Percentiles rank a stretch among this genome's conserved stretches.
Conservation (phyloP, 2,113 vertebrate genomes). For the Jaculus jaculus region DNA sequence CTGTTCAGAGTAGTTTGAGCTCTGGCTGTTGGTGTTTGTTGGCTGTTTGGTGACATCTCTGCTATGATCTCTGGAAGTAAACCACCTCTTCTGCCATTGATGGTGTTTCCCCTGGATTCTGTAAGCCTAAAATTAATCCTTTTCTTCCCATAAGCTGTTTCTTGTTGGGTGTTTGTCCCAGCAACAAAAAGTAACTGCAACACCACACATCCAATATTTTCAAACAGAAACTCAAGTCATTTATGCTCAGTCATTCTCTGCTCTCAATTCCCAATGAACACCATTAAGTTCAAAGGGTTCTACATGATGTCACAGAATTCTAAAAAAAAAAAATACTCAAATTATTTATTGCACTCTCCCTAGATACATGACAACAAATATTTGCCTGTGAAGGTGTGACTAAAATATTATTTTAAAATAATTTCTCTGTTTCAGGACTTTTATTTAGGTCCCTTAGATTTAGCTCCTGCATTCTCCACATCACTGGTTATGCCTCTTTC, state of each 20-base stretch:
- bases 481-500: not conserved
- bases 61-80: no score
- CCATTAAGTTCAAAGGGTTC: not conserved
- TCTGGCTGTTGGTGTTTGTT: no score
- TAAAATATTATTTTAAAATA: not conserved
- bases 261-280: not conserved
- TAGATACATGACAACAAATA: not conserved
- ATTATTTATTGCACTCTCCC: not conserved
- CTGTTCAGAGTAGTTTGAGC: no score
- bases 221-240: not conserved
- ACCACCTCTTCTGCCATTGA: no score
- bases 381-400: not conserved
- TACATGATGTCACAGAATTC: not conserved
- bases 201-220: not conserved
- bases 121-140: no score
- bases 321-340: not conserved
- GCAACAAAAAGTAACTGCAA: no score
- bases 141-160: no score
- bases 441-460: not conserved
- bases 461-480: not conserved
- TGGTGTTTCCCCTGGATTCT: no score
- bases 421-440: not conserved
- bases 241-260: not conserved
- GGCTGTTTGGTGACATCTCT: no score
- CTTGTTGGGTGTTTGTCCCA: no score